phyloP scores from a whole-genome alignment of 2,888 invertebrate species.

The Tipula vernalis region DNA sequence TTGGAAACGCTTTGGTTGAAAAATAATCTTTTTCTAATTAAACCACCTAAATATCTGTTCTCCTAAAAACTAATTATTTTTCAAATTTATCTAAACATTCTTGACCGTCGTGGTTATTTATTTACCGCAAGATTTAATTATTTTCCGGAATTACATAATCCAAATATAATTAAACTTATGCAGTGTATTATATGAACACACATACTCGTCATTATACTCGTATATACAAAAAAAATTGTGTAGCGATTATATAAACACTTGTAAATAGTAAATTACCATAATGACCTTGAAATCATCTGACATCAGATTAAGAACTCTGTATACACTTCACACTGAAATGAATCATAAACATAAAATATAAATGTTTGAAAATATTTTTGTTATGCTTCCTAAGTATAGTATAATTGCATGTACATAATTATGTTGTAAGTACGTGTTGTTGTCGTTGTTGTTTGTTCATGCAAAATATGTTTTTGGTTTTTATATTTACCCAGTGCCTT shows the following conservation, averaged over 20 bases:
- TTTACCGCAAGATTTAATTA: neutral
- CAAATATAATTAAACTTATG: neutral
- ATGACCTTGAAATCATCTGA: neutral
- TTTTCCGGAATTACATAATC: neutral
- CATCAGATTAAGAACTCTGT: neutral
- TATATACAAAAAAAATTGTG: neutral
- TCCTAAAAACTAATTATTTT: neutral
- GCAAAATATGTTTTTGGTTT: neutral
- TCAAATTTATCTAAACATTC: neutral
- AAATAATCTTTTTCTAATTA: neutral
- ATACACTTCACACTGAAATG: neutral
- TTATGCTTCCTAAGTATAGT: neutral
- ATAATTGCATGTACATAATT: constrained; percentile 4
- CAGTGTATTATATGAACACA: neutral
- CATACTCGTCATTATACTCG: neutral
- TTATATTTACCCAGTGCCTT: neutral
- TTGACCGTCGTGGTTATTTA: neutral
- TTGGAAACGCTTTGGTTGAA: too few relatives aligned
- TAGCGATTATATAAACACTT: neutral
- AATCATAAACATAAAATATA: neutral
- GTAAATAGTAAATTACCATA: neutral
- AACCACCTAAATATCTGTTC: neutral
- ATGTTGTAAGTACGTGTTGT: neutral
- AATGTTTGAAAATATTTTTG: neutral
- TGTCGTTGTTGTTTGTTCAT: neutral